Evolutionary conservation across 2,113 vertebrate genomes (phyloP).

Genomic region (Mus pahari): DNA sequence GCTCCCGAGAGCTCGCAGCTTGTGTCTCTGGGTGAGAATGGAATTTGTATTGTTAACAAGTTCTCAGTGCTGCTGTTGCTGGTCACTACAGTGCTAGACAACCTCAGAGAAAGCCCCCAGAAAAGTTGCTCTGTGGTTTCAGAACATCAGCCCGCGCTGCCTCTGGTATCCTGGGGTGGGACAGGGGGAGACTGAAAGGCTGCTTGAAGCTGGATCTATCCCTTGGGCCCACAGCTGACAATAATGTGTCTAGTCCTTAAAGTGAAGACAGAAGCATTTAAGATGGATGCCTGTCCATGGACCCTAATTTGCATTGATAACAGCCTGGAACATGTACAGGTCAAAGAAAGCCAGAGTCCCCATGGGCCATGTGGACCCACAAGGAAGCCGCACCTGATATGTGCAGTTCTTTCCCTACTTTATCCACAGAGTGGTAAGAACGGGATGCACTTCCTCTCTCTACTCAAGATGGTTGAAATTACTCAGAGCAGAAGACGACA

Average conservation of each 20-base stretch:
- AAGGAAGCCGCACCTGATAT: neutral
- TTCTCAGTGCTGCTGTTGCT: neutral
- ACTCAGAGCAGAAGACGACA: conserved; percentile 6
- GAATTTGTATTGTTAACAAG: conserved; percentile 14
- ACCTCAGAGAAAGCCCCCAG: neutral
- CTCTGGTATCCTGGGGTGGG: neutral
- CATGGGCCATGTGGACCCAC: neutral
- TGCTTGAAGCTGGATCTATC: neutral
- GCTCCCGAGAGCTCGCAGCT: neutral
- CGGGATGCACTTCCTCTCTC: neutral
- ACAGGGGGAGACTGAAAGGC: neutral
- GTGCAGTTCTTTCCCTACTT: neutral
- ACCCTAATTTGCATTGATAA: neutral
- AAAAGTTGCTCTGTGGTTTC: neutral
- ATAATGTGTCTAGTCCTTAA: neutral
- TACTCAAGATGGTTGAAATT: neutral
- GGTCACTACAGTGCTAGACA: neutral
- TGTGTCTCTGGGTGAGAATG: neutral
- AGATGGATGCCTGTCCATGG: too few relatives aligned
- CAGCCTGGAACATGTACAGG: neutral
- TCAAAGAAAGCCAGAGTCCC: neutral
- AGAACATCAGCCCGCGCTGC: neutral
- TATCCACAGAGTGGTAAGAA: neutral
- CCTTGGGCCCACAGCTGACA: neutral
- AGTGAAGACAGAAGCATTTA: neutral